Percentiles rank a stretch among this genome's conserved stretches.
phyloP scores from a whole-genome alignment of 1,140 invertebrate species.

The Acyrthosiphon pisum region DNA sequence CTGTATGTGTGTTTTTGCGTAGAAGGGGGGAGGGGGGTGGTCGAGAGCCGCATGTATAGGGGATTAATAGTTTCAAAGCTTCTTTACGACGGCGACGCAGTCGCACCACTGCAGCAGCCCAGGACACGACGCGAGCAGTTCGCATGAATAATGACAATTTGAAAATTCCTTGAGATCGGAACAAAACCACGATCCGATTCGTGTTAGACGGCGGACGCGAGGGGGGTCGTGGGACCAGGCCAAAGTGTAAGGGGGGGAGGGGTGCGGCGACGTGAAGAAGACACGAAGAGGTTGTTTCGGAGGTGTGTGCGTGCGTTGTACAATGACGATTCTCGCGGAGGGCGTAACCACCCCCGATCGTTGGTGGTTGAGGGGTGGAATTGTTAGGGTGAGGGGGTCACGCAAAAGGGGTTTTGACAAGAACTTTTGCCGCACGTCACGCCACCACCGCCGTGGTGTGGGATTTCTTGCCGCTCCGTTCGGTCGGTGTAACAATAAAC shows the following conservation, averaged over 20 bases:
- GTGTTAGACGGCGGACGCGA: background rate
- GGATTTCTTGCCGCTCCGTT: background rate
- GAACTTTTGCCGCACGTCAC: constrained; percentile 42
- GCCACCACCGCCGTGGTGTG: background rate
- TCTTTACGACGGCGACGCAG: background rate
- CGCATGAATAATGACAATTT: constrained; percentile 47
- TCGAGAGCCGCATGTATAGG: background rate
- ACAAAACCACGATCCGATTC: constrained; percentile 10
- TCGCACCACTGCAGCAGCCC: too few species aligned
- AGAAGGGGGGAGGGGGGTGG: too few species aligned
- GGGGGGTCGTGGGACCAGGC: too few species aligned
- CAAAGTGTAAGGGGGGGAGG: too few species aligned
- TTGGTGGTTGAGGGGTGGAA: too few species aligned
- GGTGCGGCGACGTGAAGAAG: background rate
- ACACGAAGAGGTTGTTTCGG: background rate
- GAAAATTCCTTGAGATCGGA: constrained; percentile 17
- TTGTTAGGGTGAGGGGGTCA: background rate
- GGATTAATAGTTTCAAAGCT: constrained; percentile 52
- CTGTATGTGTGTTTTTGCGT: background rate
- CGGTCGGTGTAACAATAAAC: constrained; percentile 34
- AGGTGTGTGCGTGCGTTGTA: background rate
- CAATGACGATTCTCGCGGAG: background rate
- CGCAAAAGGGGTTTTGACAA: background rate
- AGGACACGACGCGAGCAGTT: background rate
- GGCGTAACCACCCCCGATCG: too few species aligned